Percentiles rank a stretch among this genome's conserved stretches.
Conservation (phyloP, 1,140 invertebrate genomes). For the Epicauta chinensis region DNA sequence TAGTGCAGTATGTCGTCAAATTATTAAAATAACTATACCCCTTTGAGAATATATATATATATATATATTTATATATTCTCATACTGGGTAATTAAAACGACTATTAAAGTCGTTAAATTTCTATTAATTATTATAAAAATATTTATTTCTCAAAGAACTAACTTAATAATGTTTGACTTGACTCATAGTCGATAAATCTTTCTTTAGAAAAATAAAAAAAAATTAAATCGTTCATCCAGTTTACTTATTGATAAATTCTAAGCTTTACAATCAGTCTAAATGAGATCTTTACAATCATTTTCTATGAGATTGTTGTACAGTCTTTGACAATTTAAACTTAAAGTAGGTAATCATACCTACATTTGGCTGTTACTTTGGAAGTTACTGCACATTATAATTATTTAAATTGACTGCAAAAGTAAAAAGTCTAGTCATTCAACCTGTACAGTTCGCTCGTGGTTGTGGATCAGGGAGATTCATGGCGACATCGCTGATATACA, state of each 20-base stretch:
- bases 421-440: slow-evolving; percentile 8
- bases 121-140: not conserved
- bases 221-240: not conserved
- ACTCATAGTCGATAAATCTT: not conserved
- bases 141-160: not conserved
- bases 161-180: slow-evolving; percentile 1
- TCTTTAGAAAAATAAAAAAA: not conserved
- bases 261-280: slow-evolving; percentile 1
- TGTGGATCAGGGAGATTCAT: slow-evolving; percentile 9
- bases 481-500: slow-evolving; percentile 3
- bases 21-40: too few species aligned
- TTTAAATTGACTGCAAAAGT: slow-evolving; percentile 4
- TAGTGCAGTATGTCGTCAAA: too few species aligned
- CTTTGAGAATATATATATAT: too few species aligned
- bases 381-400: not conserved
- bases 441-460: not conserved
- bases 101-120: too few species aligned
- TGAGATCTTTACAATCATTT: not conserved
- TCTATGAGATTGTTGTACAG: not conserved
- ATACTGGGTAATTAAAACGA: too few species aligned
- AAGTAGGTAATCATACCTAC: slow-evolving; percentile 4
- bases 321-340: not conserved
- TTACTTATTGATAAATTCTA: not conserved
- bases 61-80: too few species aligned
- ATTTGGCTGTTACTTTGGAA: slow-evolving; percentile 7